A percentile compares a stretch with the other conserved stretches of the same genome.
Evolutionary conservation across 2,113 vertebrate species (phyloP).

Genomic region (Bombycilla garrulus): DNA sequence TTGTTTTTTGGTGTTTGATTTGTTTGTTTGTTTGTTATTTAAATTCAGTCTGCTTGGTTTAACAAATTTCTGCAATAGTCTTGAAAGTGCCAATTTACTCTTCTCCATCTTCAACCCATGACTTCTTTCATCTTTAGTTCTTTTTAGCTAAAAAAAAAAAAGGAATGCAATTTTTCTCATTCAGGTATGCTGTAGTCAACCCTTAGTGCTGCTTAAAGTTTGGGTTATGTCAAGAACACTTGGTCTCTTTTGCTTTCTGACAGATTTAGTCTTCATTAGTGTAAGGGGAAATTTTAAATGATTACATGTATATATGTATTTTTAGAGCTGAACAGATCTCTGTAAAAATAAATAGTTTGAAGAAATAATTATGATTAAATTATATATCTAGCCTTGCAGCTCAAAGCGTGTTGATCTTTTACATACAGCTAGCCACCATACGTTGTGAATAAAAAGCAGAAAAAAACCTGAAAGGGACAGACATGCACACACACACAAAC

Average conservation of each 20-base stretch:
- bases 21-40: not conserved
- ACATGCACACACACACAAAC: not conserved
- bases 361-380: not conserved
- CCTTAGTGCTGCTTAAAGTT: not conserved
- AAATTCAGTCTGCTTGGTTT: not conserved
- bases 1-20: no score
- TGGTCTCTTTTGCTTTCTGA: not conserved
- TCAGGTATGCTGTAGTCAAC: not conserved
- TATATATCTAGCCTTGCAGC: not conserved
- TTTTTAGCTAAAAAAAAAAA: not conserved
- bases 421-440: not conserved
- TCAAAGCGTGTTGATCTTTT: not conserved
- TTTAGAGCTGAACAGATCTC: not conserved
- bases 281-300: not conserved
- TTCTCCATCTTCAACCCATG: not conserved
- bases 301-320: accelerated
- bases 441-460: not conserved
- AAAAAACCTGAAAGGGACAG: not conserved
- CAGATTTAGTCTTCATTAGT: not conserved
- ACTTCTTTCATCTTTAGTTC: not conserved
- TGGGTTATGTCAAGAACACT: not conserved
- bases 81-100: not conserved
- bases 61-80: not conserved
- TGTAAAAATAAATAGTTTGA: not conserved
- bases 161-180: not conserved